These are phyloP conservation scores for Microtus pennsylvanicus DNA, from an alignment of 2,113 vertebrate genomes.

Conservation along the genomic window DNA sequence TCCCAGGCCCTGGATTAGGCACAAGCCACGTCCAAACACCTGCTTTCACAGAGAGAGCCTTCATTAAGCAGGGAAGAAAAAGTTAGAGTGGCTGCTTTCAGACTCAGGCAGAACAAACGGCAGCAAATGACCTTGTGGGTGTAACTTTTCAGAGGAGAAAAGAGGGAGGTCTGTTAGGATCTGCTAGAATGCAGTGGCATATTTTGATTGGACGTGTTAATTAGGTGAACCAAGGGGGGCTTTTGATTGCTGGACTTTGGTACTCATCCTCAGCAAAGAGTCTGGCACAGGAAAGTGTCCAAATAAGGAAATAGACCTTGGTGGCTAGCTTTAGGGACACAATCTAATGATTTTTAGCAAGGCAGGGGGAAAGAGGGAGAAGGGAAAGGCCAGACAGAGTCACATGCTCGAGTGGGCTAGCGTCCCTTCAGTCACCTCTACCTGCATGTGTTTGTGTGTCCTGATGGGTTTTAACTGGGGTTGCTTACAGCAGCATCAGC, in stretches of 20 bases:
- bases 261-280: background rate
- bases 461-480: background rate
- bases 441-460: background rate
- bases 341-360: background rate
- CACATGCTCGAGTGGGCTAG: background rate
- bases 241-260: background rate
- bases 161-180: background rate
- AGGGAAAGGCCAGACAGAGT: background rate
- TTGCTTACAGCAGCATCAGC: background rate
- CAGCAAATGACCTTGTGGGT: too few species aligned
- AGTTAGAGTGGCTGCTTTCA: background rate
- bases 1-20: background rate
- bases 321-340: background rate
- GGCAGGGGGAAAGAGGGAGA: background rate
- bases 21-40: background rate
- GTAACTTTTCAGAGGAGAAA: background rate
- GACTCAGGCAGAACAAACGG: too few species aligned
- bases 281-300: background rate
- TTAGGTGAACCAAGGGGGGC: background rate
- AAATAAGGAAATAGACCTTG: background rate
- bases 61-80: background rate
- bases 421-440: background rate
- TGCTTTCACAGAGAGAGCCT: background rate
- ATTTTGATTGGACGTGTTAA: background rate
- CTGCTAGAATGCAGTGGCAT: background rate